phyloP scores from a whole-genome alignment of 2,113 vertebrate species.

The Lichenostomus cassidix region DNA sequence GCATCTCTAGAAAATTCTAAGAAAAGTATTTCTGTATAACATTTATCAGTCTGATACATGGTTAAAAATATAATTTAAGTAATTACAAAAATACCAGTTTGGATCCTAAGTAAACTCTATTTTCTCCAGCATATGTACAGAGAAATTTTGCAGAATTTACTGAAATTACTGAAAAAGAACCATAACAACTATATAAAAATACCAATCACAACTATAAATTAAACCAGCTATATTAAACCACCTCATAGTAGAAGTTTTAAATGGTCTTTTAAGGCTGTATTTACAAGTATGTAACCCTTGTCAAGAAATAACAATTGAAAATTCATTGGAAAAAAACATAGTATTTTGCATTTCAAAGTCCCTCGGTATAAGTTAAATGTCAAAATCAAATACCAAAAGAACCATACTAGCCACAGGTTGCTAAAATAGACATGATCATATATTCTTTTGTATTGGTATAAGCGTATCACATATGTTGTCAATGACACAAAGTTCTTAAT shows the following conservation, averaged over 20 bases:
- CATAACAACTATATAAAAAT: not conserved
- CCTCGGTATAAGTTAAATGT: not conserved
- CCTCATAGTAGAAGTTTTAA: not conserved
- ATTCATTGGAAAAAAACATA: not conserved
- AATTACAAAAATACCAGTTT: not conserved
- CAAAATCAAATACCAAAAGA: not conserved
- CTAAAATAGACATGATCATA: not conserved
- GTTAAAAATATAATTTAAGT: not conserved
- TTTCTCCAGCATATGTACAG: not conserved
- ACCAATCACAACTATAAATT: not conserved
- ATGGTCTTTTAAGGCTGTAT: not conserved
- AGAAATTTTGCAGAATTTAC: not conserved
- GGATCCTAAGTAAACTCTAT: not conserved
- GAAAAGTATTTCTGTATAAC: not conserved
- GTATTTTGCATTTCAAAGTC: not conserved
- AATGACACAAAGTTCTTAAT: not conserved
- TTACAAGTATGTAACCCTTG: not conserved
- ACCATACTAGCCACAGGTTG: not conserved
- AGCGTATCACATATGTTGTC: not conserved
- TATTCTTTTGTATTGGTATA: not conserved
- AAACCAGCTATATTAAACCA: not conserved
- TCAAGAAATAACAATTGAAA: not conserved
- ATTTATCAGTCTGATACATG: not conserved
- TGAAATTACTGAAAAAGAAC: not conserved
- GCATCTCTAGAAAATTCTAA: not conserved